Base-by-base conservation (phyloP, 2,888 invertebrate species). In the Nemapogon koenigi region DNA sequence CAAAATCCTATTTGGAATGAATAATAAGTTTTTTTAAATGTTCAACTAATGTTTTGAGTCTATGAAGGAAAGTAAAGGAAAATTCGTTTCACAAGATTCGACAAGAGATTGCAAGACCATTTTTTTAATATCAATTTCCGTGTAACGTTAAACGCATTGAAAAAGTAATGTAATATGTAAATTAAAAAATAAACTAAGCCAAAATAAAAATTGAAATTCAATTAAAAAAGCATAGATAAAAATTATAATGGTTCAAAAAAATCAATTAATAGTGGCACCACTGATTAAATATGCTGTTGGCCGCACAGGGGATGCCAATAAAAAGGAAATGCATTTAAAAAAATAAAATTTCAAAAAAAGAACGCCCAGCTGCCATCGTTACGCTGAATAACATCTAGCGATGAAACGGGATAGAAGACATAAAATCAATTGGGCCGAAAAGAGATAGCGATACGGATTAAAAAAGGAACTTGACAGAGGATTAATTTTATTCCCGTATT, bases 291-390 rank as follows among this genome's bases (percentile, higher is more conserved):
- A 72, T 59, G 55, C 60, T 59, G 68, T 67, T 67, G 65, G 60
- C 68, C 66, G 53, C 52, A 59, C 61, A 62, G 64, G 67, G 68
- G 70, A 62, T 58, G 62, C 57, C 63, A 62, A 61, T 65, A 65
- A 66, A 62, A 62, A 65, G 61, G 53, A 51, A 56, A 59, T 52
- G 62, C 57, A 63, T 59, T 50, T 51, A 55, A 59, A 62, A 60
- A 56, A 62, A 57, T n/a, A 53, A 56, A 53, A 53, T 51, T 57
- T 58, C 48, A 51, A 66, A 69, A 69, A 69, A 67, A 54, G 60
- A 64, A 64, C 57, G 58, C 57, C 62, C 75, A 76, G 75, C 75
- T 76, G 75, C 75, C 62, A 59, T 56, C 59, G 65, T 68, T 65
- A 69, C 69, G 64, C 67, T 39, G 42, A 16, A 25, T 3, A 28